Base-by-base conservation (phyloP, 2,797 vertebrate genomes). In the Macropus fuliginosus region DNA sequence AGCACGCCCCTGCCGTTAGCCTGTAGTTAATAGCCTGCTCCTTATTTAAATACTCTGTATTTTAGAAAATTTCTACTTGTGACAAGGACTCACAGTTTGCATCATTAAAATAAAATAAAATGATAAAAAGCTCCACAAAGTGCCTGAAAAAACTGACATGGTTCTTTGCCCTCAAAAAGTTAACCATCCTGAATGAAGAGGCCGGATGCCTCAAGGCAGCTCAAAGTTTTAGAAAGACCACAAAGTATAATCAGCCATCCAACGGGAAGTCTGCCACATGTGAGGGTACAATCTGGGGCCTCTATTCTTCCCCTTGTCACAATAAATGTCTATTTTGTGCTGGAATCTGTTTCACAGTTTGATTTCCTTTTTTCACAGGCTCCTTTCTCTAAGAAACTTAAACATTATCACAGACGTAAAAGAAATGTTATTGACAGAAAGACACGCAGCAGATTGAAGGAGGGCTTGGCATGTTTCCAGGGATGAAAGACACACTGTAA, bases 241-340 rank as follows among this genome's bases (percentile, higher is more conserved):
- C 6, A n/a, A 28, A 81, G 46, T 29, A 5, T 0, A 92, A 87
- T 57, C 28, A 50, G 59, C 56, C 0, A 0, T 52, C 95, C 54
- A 11, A 55, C 1, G 5, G n/a, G 29, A 87, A 0, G 0, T 16
- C 50, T 0, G 0, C 55, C 93, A 81, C 52, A 28, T 87, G 93
- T 14, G 62, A 95, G 52, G 10, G 54, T 55, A 52, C 74, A 50
- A 40, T 24, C 2, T 9, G 8, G 29, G 92, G 95, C 92, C 56
- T 91, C 91, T n/a, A 0, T 14, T 92, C 92, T 91, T 52, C 56
- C 56, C 87, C 92, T 55, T 93, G 94, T 94, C 87, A 95, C 94
- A 97, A 95, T 93, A 96, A 95, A 95, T 62, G 95, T 55, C 50
- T 3, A 81, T 95, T 95, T 94, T 91, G 91, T 92, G 91, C 91